Evolutionary conservation across 2,888 invertebrate genomes (phyloP), one percentile per base, ranked within the genome.

Genomic region (Drosophila helvetica): DNA sequence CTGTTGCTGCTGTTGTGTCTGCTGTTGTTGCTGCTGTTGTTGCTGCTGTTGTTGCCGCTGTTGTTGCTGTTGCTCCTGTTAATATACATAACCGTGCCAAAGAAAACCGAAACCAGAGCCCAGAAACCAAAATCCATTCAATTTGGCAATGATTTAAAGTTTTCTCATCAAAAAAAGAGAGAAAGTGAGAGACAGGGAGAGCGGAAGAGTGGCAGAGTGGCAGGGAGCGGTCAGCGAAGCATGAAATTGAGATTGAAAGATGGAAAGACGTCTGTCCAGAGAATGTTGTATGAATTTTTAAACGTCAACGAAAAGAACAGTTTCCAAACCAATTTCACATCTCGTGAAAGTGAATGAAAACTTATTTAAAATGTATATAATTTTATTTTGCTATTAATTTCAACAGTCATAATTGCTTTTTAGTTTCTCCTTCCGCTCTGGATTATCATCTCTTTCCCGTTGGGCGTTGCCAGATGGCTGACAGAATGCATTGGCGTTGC

Each of bases 111-210:
- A 57, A 53, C 45, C 27, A 38, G 38, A n/a, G 38, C n/a, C 38
- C 38, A 19, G 25, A 50, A 69, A 67, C 38, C 51, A 18, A 63
- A 65, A 53, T 50, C 45, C 65, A 54, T 84, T 66, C 64, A 50
- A 68, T 60, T 48, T 62, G 52, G 57, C 70, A 81, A 75, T 75
- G 66, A 56, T 59, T 64, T 69, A 77, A 47, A 68, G 47, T 30
- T 56, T 30, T 64, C 77, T 53, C 53, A 17, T 47, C 4, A 15
- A 30, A 38, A 33, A 9, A 3, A 12, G 33, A 12, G 33, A n/a
- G 38, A 38, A n/a, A 38, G 38, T 7, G 25, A 7, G 25, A 25
- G 7, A 8, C 22, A 38, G 33, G 15, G 53, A 1, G 30, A 33
- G 10, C 4, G 25, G 55, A 27, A 3, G 19, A 12, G 45, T 3